Base-by-base conservation (phyloP, 2,113 vertebrate genomes). In the Pogonocichla stellata region DNA sequence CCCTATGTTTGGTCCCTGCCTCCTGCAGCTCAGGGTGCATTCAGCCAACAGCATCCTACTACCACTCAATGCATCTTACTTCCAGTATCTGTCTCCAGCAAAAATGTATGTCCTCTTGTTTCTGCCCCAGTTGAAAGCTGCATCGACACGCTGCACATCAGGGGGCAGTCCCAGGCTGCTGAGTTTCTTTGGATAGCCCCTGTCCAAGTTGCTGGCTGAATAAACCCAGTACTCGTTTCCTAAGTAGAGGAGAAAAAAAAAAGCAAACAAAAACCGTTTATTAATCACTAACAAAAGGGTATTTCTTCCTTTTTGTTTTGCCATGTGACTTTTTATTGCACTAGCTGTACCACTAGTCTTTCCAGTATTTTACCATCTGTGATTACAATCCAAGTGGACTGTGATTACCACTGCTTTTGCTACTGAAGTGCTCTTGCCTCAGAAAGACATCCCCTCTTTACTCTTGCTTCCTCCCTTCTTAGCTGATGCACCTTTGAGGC, bases 91-190 rank as follows among this genome's bases (percentile, higher is more conserved):
- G 96, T 99, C 98, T 73, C 98, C 99, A 22, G 98, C 94, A 85
- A 99, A 99, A 89, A 99, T 97, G 91, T 99, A 99, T 0, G 99
- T 99, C 97, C 98, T 99, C 97, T 98, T 98, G 97, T 99, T 99
- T 97, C 99, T 99, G 95, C 98, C 98, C 95, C 99, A 99, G 94
- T 98, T 99, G 74, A 99, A 99, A 80, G 98, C 99, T 19, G 99
- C 99, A 13, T 99, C 99, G 0, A 99, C 98, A 1, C 86, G 95
- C 40, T 98, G 96, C 26, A 99, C 80, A 14, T 99, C 98, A 25
- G 98, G 78, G 31, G 99, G 99, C 16, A 99, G 96, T 36, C 98
- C 99, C 45, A 99, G 96, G 94, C 90, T 98, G 86, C 98, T 98
- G 88, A 99, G 94, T 7, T 98, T 99, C 97, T 99, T 99, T 34